Evolutionary conservation across 2,888 invertebrate genomes (phyloP).

Genomic region (Hyalella azteca): DNA sequence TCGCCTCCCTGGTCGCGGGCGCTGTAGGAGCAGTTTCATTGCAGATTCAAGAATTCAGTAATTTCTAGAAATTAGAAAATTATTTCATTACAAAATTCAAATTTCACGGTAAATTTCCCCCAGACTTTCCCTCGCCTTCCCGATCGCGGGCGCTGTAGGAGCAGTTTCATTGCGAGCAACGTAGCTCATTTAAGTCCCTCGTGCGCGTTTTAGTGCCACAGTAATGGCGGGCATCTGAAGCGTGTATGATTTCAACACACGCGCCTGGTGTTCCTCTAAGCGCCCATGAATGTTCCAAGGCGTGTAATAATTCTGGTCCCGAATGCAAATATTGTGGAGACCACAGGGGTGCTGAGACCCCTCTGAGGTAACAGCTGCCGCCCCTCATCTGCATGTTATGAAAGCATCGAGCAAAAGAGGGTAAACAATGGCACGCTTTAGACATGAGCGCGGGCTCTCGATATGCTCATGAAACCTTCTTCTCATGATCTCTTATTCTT

Average conservation of each 20-base stretch:
- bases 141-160: no score
- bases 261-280: background rate
- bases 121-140: no score
- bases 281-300: background rate
- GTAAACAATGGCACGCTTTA: background rate
- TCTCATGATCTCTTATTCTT: no score
- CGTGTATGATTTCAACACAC: background rate
- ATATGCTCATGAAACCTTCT: no score
- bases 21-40: no score
- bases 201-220: background rate
- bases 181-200: background rate
- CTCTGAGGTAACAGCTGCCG: background rate
- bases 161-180: no score
- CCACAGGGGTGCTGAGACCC: background rate
- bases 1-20: no score
- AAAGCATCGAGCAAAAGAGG: slow-evolving; percentile 16
- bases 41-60: no score
- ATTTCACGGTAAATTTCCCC: no score
- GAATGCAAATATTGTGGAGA: slow-evolving; percentile 29
- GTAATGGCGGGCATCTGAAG: background rate
- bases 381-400: slow-evolving; percentile 25
- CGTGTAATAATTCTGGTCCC: slow-evolving; percentile 12
- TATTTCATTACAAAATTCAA: no score
- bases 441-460: background rate
- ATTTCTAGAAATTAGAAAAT: no score